These are phyloP conservation scores for Tachysurus fulvidraco DNA, from an alignment of 2,113 vertebrate species.

Conservation along the genomic window DNA sequence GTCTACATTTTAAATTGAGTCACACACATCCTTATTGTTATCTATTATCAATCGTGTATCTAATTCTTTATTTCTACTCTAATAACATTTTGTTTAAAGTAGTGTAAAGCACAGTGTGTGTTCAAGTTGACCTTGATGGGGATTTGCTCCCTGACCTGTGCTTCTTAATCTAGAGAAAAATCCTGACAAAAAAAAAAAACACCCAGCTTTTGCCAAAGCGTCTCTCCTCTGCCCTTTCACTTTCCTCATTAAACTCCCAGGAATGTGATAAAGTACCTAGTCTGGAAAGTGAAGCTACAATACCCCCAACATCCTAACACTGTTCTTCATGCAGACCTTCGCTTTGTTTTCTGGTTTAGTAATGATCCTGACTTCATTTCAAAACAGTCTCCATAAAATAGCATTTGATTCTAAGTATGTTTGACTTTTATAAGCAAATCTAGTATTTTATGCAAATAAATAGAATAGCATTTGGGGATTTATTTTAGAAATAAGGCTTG, in stretches of 20 bases:
- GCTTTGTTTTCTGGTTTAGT: neutral
- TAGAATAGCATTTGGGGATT: neutral
- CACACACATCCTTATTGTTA: neutral
- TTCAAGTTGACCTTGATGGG: neutral
- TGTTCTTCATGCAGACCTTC: neutral
- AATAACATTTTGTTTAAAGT: neutral
- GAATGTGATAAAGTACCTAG: neutral
- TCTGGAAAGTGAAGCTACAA: neutral
- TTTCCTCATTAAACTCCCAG: neutral
- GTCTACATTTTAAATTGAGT: neutral
- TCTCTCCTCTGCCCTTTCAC: neutral
- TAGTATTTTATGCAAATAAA: neutral
- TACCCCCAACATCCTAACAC: neutral
- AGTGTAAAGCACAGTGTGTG: neutral
- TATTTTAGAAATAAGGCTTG: no score
- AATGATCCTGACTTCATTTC: neutral
- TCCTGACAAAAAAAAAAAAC: neutral
- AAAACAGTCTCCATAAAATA: neutral
- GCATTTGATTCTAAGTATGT: neutral
- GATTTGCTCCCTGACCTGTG: neutral
- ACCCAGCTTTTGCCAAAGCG: neutral
- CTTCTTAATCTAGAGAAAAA: neutral
- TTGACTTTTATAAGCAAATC: neutral
- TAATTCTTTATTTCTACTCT: neutral
- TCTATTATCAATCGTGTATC: neutral